Percentiles rank a stretch among this genome's conserved stretches.
phyloP scores from a whole-genome alignment of 1,140 invertebrate species.

The Lordiphosa clarofinis region DNA sequence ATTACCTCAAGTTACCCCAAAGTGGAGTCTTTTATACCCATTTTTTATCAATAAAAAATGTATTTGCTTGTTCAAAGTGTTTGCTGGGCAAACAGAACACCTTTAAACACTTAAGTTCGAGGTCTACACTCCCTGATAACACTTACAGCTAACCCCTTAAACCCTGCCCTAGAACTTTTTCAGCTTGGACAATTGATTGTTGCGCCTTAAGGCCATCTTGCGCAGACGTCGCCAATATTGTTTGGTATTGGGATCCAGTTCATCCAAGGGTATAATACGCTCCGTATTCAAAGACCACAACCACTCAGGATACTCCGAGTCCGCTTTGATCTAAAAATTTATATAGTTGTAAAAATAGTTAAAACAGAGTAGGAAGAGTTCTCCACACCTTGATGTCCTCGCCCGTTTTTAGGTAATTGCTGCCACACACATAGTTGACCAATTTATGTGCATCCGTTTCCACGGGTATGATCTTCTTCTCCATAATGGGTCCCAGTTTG shows the following conservation, averaged over 20 bases:
- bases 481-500: slow-evolving; percentile 82
- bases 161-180: slow-evolving; percentile 80
- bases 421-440: slow-evolving; percentile 91
- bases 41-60: slow-evolving; percentile 38
- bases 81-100: slow-evolving; percentile 40
- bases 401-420: slow-evolving; percentile 88
- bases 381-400: slow-evolving; percentile 86
- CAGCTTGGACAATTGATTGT: slow-evolving; percentile 83
- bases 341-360: neutral
- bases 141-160: slow-evolving; percentile 9
- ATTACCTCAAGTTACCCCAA: neutral
- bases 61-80: slow-evolving; percentile 46
- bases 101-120: slow-evolving; percentile 34
- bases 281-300: slow-evolving; percentile 88
- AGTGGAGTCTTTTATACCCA: slow-evolving; percentile 41
- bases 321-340: slow-evolving; percentile 84
- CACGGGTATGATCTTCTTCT: slow-evolving; percentile 89
- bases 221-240: slow-evolving; percentile 89
- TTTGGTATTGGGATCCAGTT: slow-evolving; percentile 89
- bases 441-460: slow-evolving; percentile 92
- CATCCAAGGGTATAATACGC: slow-evolving; percentile 83
- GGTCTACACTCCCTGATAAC: slow-evolving; percentile 12
- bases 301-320: slow-evolving; percentile 96
- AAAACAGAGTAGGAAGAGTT: neutral
- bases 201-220: slow-evolving; percentile 82